phyloP scores from a whole-genome alignment of 2,888 invertebrate genomes.

The Phyllotreta cruciferae region DNA sequence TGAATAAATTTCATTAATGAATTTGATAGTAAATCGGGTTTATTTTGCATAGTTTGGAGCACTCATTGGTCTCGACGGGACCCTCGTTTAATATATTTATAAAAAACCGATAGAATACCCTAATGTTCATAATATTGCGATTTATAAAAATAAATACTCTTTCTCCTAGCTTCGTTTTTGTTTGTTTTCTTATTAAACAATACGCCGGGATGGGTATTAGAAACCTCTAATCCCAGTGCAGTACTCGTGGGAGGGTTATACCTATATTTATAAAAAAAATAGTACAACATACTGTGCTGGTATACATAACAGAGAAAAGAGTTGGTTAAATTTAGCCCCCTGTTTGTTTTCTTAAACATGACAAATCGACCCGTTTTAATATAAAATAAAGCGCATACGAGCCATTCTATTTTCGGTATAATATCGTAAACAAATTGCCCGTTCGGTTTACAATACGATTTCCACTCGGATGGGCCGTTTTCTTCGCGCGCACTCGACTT shows the following conservation, averaged over 20 bases:
- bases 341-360: slow-evolving; percentile 44
- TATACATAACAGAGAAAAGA: no score
- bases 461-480: slow-evolving; percentile 39
- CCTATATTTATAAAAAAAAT: neutral
- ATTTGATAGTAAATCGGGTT: slow-evolving; percentile 28
- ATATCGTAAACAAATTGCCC: slow-evolving; percentile 49
- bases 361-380: slow-evolving; percentile 34
- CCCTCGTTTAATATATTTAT: slow-evolving; percentile 47
- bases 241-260: neutral
- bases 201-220: slow-evolving; percentile 34
- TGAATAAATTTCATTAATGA: no score
- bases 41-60: slow-evolving; percentile 49
- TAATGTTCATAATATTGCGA: slow-evolving; percentile 52
- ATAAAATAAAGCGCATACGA: slow-evolving; percentile 9
- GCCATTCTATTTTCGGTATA: slow-evolving; percentile 43
- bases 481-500: slow-evolving; percentile 41
- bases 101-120: slow-evolving; percentile 48
- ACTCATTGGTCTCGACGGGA: slow-evolving; percentile 45
- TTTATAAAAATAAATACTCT: slow-evolving; percentile 52
- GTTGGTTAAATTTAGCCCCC: slow-evolving; percentile 35
- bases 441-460: slow-evolving; percentile 46
- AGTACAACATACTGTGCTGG: no score
- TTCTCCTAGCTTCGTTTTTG: slow-evolving; percentile 38
- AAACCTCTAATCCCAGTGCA: slow-evolving; percentile 7
- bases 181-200: slow-evolving; percentile 52